These are phyloP conservation scores for chimpanzee (Pan troglodytes) DNA, from an alignment of 2,113 vertebrate species.

Conservation along the genomic window DNA sequence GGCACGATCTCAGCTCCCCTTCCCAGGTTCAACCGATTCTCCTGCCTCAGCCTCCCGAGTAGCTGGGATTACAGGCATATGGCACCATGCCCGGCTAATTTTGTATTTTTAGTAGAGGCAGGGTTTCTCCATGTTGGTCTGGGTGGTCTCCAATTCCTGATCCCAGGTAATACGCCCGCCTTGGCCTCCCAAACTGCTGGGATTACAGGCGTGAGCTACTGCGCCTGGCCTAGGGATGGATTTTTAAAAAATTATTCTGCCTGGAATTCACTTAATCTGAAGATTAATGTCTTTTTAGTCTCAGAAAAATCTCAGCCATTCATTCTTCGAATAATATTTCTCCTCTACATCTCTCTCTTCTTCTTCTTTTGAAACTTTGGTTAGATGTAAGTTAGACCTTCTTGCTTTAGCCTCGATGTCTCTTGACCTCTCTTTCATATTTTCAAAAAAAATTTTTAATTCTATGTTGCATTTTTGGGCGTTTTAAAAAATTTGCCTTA, in stretches of 20 bases:
- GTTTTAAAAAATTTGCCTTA: neutral
- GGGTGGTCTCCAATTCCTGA: no score
- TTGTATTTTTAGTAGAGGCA: no score
- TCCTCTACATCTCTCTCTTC: neutral
- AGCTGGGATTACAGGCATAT: no score
- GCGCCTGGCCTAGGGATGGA: no score
- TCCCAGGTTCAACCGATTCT: no score
- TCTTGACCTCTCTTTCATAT: neutral
- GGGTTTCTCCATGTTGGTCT: no score
- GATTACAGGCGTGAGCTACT: no score
- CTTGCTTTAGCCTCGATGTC: neutral
- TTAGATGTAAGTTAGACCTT: neutral
- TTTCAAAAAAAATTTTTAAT: neutral
- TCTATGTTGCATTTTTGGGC: neutral
- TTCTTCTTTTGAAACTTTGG: neutral
- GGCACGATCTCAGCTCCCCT: rapidly evolving
- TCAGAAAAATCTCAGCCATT: neutral
- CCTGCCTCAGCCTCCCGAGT: no score
- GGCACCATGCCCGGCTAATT: no score
- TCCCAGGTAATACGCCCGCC: no score
- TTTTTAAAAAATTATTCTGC: conserved; percentile 1
- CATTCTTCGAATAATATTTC: neutral
- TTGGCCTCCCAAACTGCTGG: no score
- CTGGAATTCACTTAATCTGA: neutral
- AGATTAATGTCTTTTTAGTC: neutral